These are phyloP conservation scores for Platichthys stellatus DNA, from an alignment of 2,113 vertebrate genomes.

Conservation along the genomic window DNA sequence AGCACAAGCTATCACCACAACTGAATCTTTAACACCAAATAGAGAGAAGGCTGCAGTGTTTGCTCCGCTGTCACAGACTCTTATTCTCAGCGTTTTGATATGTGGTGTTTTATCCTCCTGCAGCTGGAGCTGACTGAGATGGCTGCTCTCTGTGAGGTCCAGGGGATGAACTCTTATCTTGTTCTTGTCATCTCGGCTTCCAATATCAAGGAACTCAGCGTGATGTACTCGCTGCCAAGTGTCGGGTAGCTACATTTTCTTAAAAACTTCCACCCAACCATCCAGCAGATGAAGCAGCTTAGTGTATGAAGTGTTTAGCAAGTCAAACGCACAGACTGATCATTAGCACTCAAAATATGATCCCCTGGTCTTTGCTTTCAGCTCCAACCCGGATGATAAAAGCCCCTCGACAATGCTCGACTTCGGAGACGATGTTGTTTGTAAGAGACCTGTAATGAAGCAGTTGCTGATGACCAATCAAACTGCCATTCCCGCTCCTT, in stretches of 20 bases:
- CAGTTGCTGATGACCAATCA: constrained; percentile 88
- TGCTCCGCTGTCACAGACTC: not conserved
- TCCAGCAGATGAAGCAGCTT: not conserved
- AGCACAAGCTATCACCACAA: not conserved
- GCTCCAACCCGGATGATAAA: constrained; percentile 39
- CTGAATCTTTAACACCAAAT: not conserved
- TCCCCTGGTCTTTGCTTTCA: constrained; percentile 37
- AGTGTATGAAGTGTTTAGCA: not conserved
- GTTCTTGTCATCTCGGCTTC: constrained; percentile 81
- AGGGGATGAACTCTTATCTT: constrained; percentile 86
- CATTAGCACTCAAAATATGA: not conserved
- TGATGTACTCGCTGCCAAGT: constrained; percentile 80
- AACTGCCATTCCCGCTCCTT: constrained; percentile 84
- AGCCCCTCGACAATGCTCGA: constrained; percentile 78
- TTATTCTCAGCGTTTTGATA: not conserved
- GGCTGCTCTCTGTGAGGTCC: constrained; percentile 84
- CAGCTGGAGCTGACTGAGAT: constrained; percentile 86
- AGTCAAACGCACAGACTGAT: not conserved
- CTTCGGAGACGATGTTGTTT: constrained; percentile 83
- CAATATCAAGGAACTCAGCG: constrained; percentile 82
- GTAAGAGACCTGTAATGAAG: constrained; percentile 74
- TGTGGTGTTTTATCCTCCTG: not conserved
- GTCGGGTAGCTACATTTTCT: constrained; percentile 28
- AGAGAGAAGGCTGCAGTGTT: not conserved
- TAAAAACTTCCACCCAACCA: not conserved